Evolutionary conservation across 2,797 vertebrate species (phyloP), one percentile per base, ranked within the genome.

Genomic region (Pogonophryne albipinna): DNA sequence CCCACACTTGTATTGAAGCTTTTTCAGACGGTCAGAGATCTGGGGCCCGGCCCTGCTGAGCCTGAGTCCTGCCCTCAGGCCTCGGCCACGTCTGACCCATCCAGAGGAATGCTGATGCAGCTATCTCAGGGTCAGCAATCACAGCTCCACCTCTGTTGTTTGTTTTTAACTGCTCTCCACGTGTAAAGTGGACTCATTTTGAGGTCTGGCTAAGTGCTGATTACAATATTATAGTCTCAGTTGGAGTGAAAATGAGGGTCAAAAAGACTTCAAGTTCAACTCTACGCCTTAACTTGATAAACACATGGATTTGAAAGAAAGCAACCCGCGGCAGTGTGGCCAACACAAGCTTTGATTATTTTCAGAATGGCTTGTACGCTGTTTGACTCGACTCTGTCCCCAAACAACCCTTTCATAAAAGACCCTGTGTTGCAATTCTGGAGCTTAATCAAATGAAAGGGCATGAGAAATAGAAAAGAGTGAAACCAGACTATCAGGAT

Each of bases 41-140:
- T 85, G 50, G 27, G 64, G 74, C 46, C 53, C 53, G 4, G 73
- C 62, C 76, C 71, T 13, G 81, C 71, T 46, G 80, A 73, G 71
- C 53, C 84, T 51, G 51, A 71, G 79, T 23, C 20, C 82, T 61
- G 68, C 74, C 85, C 78, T 75, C 67, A 15, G 74, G 81, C 79
- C 76, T 52, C 16, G 6, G 80, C 66, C 64, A 76, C 19, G 12
- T 66, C 79, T 63, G 79, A 87, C 80, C 27, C 80, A 85, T 83
- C 55, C 76, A 77, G 63, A 91, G 80, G 78, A 88, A 87, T 74
- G 82, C 78, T 78, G 80, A 87, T 56, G 53, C 76, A 66, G 76
- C 80, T 84, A 49, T 74, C 85, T 76, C 34, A 62, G 66, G 83
- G 67, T 91, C 82, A 84, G 45, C 80, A 76, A 53, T 66, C 76